Conservation (phyloP, 2,797 vertebrate species). For the Hydrocynus forskahlii region DNA sequence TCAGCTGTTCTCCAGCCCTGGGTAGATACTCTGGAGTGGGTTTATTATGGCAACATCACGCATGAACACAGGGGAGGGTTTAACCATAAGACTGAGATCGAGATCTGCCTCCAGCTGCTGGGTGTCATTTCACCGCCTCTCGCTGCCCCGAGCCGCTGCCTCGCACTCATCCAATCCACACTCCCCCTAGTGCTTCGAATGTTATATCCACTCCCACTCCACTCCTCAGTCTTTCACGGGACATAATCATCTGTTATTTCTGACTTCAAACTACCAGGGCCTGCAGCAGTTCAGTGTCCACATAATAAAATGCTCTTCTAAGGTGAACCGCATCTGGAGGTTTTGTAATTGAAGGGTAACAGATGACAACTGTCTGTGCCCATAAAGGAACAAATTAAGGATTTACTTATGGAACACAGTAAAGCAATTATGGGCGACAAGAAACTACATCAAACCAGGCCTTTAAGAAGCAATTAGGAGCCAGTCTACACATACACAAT, state of each 20-base stretch:
- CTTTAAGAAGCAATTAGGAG: conserved; percentile 48
- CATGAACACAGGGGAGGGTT: conserved; percentile 27
- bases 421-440: conserved; percentile 46
- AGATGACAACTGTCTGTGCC: conserved; percentile 17
- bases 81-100: conserved; percentile 23
- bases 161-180: too few relatives aligned
- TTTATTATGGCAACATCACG: conserved; percentile 42
- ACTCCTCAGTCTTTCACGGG: neutral
- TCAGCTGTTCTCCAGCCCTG: conserved; percentile 41
- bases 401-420: conserved; percentile 43
- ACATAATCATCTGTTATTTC: neutral
- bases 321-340: conserved; percentile 21
- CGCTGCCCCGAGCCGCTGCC: neutral
- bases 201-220: neutral
- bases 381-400: conserved; percentile 21
- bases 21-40: conserved; percentile 1
- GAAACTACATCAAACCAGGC: conserved; percentile 45
- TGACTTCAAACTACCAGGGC: neutral
- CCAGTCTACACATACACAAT: conserved; percentile 40
- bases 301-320: conserved; percentile 7
- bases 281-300: neutral
- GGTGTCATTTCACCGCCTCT: neutral
- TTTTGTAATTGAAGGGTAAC: conserved; percentile 31
- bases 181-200: neutral
- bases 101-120: conserved; percentile 27